Evolutionary conservation across 2,113 vertebrate genomes (phyloP).

Genomic region (Erythrocercus mccallii): DNA sequence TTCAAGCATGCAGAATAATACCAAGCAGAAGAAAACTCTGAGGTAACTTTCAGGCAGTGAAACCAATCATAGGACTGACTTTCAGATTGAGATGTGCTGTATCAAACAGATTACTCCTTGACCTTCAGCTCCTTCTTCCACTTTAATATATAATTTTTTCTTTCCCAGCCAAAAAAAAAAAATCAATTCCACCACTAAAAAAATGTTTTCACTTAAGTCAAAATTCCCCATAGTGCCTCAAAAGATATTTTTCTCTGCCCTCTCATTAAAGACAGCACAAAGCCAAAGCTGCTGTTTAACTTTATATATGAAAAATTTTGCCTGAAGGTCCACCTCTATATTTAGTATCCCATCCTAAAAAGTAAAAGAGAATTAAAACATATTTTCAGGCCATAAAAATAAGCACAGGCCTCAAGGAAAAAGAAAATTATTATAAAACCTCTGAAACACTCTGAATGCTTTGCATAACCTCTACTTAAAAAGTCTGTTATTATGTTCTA

Average conservation of each 20-base stretch:
- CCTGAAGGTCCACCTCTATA: neutral
- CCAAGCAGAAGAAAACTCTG: neutral
- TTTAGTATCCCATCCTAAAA: neutral
- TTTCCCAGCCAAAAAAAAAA: slow-evolving; percentile 24
- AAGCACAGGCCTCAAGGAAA: neutral
- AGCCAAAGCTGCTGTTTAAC: neutral
- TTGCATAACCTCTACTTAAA: neutral
- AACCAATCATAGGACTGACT: neutral
- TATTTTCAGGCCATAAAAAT: slow-evolving; percentile 15
- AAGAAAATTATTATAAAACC: neutral
- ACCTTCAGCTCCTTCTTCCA: slow-evolving; percentile 5
- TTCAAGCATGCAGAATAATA: neutral
- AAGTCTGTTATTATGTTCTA: slow-evolving; percentile 2
- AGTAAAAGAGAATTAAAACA: slow-evolving; percentile 43
- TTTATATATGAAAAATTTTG: neutral
- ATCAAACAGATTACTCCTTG: slow-evolving; percentile 29
- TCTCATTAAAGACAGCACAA: slow-evolving; percentile 8
- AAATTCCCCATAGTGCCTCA: neutral
- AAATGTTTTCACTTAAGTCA: slow-evolving; percentile 20
- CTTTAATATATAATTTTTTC: neutral
- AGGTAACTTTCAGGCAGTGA: neutral
- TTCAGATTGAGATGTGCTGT: neutral
- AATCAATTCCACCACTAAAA: slow-evolving; percentile 12
- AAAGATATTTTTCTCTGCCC: neutral
- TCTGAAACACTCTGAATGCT: neutral